phyloP scores from a whole-genome alignment of 2,888 invertebrate species.

The Malacosoma neustria region DNA sequence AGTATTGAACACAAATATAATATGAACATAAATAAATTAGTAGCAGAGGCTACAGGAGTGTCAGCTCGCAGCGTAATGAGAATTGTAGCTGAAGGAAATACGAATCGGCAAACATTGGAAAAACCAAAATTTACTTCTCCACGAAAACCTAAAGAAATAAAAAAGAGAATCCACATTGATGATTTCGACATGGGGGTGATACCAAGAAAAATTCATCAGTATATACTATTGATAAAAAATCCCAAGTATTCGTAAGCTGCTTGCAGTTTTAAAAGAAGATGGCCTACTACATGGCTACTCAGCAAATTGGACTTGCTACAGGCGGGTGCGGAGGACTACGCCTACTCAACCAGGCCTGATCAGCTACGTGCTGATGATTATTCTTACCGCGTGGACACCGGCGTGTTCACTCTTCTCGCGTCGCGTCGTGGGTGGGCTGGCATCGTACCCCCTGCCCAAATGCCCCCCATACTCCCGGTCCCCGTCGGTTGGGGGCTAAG shows the following conservation, averaged over 20 bases:
- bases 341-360: too few relatives aligned
- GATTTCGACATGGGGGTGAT: too few relatives aligned
- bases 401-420: too few relatives aligned
- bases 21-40: conserved; percentile 2
- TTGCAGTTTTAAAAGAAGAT: conserved; percentile 2
- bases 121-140: background rate
- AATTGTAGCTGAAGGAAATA: conserved; percentile 3
- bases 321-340: too few relatives aligned
- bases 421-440: too few relatives aligned
- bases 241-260: conserved; percentile 1
- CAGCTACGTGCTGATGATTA: too few relatives aligned
- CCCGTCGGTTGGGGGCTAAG: too few relatives aligned
- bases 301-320: too few relatives aligned
- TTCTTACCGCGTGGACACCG: too few relatives aligned
- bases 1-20: conserved; percentile 3
- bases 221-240: conserved; percentile 2
- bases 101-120: background rate
- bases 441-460: too few relatives aligned
- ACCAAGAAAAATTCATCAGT: conserved; percentile 2
- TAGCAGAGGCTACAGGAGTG: conserved; percentile 4
- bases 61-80: conserved; percentile 1
- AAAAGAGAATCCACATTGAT: conserved; percentile 2
- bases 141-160: background rate
- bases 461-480: too few relatives aligned
- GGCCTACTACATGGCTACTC: background rate